Conservation (phyloP, 2,888 invertebrate genomes). For the Tetrapedia diversipes region DNA sequence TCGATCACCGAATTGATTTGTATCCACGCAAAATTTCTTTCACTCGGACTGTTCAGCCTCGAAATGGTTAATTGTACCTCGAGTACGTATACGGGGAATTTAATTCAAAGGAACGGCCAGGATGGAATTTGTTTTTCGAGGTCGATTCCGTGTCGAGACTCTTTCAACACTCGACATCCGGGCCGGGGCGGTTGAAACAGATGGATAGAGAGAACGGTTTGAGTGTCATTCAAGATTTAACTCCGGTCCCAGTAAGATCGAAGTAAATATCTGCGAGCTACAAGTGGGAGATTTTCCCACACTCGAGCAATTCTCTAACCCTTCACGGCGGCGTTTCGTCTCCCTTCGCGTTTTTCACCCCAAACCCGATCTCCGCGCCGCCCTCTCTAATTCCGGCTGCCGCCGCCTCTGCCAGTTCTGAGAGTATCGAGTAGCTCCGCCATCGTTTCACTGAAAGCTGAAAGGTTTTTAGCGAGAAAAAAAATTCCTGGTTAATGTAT, state of each 20-base stretch:
- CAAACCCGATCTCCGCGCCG: slow-evolving; percentile 29
- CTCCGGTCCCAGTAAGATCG: slow-evolving; percentile 72
- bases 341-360: slow-evolving; percentile 47
- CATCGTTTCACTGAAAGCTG: slow-evolving; percentile 64
- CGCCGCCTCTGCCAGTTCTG: slow-evolving; percentile 59
- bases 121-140: slow-evolving; percentile 15
- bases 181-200: slow-evolving; percentile 41
- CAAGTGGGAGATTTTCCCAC: slow-evolving; percentile 81
- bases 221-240: slow-evolving; percentile 77
- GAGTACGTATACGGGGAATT: neutral
- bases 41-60: too few species aligned
- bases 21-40: too few species aligned
- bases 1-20: too few species aligned
- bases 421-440: slow-evolving; percentile 74
- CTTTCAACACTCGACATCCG: slow-evolving; percentile 37
- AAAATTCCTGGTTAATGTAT: neutral
- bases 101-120: neutral
- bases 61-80: too few species aligned
- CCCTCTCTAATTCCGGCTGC: slow-evolving; percentile 42
- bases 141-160: slow-evolving; percentile 29
- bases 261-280: slow-evolving; percentile 79
- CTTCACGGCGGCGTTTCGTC: slow-evolving; percentile 45
- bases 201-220: slow-evolving; percentile 57
- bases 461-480: slow-evolving; percentile 63
- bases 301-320: slow-evolving; percentile 61